A percentile compares a stretch with the other conserved stretches of the same genome.
phyloP scores from a whole-genome alignment of 2,113 vertebrate species.

The Seriola quinqueradiata region DNA sequence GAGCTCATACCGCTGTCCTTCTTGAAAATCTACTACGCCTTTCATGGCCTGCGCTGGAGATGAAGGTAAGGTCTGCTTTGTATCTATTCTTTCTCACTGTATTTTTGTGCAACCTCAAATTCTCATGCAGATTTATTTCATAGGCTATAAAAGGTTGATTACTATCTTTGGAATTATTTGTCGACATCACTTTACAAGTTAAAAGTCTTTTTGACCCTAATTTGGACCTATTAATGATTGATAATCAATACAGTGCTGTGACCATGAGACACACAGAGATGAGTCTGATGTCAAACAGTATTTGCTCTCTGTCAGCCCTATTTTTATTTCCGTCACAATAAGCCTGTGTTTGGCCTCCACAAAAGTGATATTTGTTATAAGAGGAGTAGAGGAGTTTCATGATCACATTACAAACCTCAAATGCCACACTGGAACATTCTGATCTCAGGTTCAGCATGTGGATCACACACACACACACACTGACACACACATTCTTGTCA shows the following conservation, averaged over 20 bases:
- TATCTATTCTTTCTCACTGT: no score
- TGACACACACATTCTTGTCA: no score
- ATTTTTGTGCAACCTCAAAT: no score
- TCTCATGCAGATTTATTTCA: no score
- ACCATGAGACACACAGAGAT: not conserved
- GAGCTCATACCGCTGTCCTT: no score
- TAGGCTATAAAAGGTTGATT: no score
- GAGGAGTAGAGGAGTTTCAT: conserved; percentile 5
- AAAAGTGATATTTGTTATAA: conserved; percentile 59
- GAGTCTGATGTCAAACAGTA: conserved; percentile 1
- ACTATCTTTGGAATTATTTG: no score
- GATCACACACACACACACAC: conserved; percentile 13
- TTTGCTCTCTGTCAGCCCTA: not conserved
- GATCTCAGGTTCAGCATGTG: conserved; percentile 46
- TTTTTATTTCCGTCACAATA: conserved; percentile 45
- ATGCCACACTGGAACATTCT: conserved; percentile 60
- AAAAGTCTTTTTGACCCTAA: no score
- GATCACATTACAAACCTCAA: conserved; percentile 60
- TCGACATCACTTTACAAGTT: no score
- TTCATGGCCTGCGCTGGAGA: no score
- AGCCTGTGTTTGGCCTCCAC: conserved; percentile 40
- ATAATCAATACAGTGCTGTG: not conserved
- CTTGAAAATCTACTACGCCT: no score
- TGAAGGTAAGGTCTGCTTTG: no score
- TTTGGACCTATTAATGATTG: conserved; percentile 3